Evolutionary conservation across 2,797 vertebrate species (phyloP).

Genomic region (Onychomys leucogaster): DNA sequence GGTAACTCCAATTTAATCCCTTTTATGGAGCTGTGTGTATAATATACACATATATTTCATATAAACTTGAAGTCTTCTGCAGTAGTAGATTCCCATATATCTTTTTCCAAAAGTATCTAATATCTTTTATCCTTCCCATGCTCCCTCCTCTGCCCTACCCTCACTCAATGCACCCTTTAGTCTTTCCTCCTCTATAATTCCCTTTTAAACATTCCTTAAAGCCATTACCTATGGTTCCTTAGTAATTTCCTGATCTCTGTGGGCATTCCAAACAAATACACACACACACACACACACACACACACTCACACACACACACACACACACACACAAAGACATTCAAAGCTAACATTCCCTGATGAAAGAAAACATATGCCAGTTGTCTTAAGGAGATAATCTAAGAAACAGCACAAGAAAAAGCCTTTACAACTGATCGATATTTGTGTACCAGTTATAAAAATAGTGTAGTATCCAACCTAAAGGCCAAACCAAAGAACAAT

Average conservation of each 20-base stretch:
- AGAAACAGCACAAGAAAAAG: background rate
- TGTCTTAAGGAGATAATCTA: background rate
- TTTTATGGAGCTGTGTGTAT: background rate
- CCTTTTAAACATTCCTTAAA: background rate
- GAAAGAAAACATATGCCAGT: background rate
- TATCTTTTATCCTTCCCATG: background rate
- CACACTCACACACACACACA: background rate
- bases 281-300: background rate
- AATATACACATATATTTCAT: background rate
- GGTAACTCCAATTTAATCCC: background rate
- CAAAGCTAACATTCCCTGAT: background rate
- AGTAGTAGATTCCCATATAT: background rate
- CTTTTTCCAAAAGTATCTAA: background rate
- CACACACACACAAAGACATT: background rate
- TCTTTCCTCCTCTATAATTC: background rate
- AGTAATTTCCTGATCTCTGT: background rate
- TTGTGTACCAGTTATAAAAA: background rate
- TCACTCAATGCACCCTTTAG: rapidly evolving
- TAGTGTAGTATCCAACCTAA: background rate
- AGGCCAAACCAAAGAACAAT: slow-evolving; percentile 3
- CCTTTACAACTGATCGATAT: background rate
- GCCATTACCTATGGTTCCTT: background rate
- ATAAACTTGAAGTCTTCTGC: background rate
- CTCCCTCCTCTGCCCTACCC: background rate
- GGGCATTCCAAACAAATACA: background rate